Evolutionary conservation across 2,113 vertebrate species (phyloP).

Genomic region (Gambusia holbrooki): DNA sequence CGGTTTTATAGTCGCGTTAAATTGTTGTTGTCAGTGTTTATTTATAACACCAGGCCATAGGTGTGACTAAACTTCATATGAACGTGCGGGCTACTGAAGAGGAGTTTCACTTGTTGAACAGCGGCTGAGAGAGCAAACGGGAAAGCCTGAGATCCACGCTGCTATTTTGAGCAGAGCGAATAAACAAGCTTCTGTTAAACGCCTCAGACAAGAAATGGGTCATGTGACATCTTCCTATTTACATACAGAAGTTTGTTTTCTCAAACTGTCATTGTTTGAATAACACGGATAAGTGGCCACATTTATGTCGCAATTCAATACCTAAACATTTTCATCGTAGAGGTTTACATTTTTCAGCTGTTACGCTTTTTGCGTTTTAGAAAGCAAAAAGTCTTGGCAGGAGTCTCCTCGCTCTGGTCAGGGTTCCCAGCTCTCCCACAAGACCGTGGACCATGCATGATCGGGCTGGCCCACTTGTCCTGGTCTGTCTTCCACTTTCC

Average conservation of each 20-base stretch:
- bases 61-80: slow-evolving; percentile 5
- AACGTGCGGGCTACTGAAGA: background rate
- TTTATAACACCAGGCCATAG: background rate
- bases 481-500: slow-evolving; percentile 63
- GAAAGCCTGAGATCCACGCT: slow-evolving; percentile 29
- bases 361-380: background rate
- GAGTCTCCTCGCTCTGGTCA: slow-evolving; percentile 30
- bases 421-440: slow-evolving; percentile 62
- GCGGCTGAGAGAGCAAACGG: slow-evolving; percentile 24
- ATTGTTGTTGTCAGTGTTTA: background rate
- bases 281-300: background rate
- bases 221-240: background rate
- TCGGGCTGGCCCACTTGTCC: slow-evolving; percentile 75
- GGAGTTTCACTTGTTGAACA: slow-evolving; percentile 54
- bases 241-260: background rate
- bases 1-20: slow-evolving; percentile 7
- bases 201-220: background rate
- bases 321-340: background rate
- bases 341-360: background rate
- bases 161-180: slow-evolving; percentile 15
- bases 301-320: background rate
- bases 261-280: background rate
- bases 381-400: background rate
- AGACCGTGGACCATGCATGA: slow-evolving; percentile 65
- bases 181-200: slow-evolving; percentile 12